These are phyloP conservation scores for Danio albolineatus DNA, from an alignment of 2,797 vertebrate genomes.

Conservation along the genomic window DNA sequence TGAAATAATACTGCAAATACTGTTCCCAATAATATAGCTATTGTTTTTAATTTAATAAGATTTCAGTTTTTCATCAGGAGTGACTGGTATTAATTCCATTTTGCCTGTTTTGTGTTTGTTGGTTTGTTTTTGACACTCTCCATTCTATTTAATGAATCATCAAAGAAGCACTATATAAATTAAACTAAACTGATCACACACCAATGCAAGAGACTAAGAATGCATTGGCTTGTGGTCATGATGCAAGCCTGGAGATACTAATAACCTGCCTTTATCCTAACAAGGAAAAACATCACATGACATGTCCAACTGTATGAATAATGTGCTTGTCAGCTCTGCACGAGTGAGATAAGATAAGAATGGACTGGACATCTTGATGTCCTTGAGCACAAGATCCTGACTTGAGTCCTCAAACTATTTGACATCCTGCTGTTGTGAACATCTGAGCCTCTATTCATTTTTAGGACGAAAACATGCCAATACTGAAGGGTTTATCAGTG, in stretches of 20 bases:
- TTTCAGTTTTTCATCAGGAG: no score
- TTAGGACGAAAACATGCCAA: constrained; percentile 11
- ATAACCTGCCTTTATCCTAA: background rate
- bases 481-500: constrained; percentile 2
- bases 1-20: no score
- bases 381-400: constrained; percentile 38
- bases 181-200: background rate
- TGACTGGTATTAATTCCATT: no score
- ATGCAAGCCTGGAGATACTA: background rate
- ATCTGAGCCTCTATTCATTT: constrained; percentile 29
- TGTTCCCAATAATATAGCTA: no score
- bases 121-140: background rate
- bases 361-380: constrained; percentile 51
- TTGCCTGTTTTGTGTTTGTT: background rate
- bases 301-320: constrained; percentile 1
- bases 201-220: background rate
- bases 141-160: no score
- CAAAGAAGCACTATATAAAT: background rate
- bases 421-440: constrained; percentile 33
- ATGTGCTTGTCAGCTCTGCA: constrained; percentile 36
- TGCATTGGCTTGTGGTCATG: background rate
- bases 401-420: constrained; percentile 1
- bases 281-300: constrained; percentile 1
- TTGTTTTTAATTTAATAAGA: no score
- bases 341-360: constrained; percentile 63